Conservation (phyloP, 2,113 vertebrate genomes). For the Osmerus mordax region DNA sequence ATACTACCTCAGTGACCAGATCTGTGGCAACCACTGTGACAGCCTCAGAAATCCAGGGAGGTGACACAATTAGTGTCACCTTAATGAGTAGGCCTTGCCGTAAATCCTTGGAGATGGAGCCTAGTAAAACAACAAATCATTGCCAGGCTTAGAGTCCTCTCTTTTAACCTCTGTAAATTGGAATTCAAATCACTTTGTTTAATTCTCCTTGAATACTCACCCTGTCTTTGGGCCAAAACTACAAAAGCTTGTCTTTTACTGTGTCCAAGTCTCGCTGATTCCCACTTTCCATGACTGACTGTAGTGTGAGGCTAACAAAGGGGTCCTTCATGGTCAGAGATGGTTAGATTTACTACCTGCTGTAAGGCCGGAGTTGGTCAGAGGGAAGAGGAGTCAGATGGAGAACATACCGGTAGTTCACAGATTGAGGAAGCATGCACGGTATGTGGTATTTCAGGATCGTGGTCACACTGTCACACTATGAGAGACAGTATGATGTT, state of each 20-base stretch:
- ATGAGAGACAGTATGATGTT: no score
- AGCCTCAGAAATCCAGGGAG: constrained; percentile 59
- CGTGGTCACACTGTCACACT: no score
- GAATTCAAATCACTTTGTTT: constrained; percentile 58
- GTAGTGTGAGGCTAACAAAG: constrained; percentile 40
- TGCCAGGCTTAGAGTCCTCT: constrained; percentile 53
- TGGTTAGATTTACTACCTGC: constrained; percentile 39
- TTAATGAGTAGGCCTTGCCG: constrained; percentile 51
- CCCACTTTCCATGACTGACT: constrained; percentile 35
- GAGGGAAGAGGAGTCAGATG: neutral
- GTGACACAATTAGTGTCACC: constrained; percentile 42
- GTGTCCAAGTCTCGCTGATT: constrained; percentile 43
- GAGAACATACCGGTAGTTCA: neutral
- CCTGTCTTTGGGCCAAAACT: constrained; percentile 43
- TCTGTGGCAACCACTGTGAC: constrained; percentile 67
- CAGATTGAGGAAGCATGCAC: neutral
- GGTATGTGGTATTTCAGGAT: no score
- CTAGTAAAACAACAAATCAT: constrained; percentile 48
- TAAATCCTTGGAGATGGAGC: constrained; percentile 42
- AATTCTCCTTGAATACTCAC: constrained; percentile 31
- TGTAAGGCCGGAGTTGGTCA: constrained; percentile 1
- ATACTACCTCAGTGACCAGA: constrained; percentile 70
- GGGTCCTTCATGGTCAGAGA: constrained; percentile 35
- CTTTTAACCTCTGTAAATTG: constrained; percentile 53
- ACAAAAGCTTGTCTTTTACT: constrained; percentile 49